phyloP scores from a whole-genome alignment of 2,797 vertebrate genomes.

The Dromococcyx pavoninus region DNA sequence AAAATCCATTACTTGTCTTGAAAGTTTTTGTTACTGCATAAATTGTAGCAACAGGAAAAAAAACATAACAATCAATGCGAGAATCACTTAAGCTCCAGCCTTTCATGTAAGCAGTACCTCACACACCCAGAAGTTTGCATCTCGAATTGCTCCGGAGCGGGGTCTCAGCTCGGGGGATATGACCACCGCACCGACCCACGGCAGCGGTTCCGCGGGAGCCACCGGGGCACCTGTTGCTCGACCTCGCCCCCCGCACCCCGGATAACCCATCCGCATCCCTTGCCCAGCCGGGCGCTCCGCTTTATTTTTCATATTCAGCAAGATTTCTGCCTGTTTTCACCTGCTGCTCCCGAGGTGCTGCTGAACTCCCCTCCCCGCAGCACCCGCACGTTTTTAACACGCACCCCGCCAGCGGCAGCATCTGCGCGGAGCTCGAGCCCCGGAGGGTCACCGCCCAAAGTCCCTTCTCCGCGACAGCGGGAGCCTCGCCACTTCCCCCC shows the following conservation, averaged over 20 bases:
- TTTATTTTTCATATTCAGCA: fast-evolving
- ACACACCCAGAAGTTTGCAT: constrained; percentile 18
- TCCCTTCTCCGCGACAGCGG: not conserved
- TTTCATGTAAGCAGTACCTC: not conserved
- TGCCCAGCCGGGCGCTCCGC: not conserved
- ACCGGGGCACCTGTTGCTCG: constrained; percentile 33
- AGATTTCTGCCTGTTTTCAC: not conserved
- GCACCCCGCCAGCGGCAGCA: no score
- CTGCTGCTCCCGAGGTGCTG: not conserved
- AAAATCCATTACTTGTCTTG: not conserved
- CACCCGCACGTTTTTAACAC: not conserved
- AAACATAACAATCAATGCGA: not conserved
- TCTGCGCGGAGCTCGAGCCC: not conserved
- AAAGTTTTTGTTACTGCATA: not conserved
- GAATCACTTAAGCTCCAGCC: not conserved
- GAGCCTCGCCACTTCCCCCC: not conserved
- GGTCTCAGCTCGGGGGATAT: not conserved
- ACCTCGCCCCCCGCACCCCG: no score
- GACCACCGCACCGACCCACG: not conserved
- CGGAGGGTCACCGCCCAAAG: not conserved
- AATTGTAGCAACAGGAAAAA: not conserved
- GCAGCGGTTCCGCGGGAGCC: not conserved
- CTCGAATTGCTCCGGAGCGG: not conserved
- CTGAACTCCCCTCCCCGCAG: not conserved
- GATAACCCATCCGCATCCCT: not conserved